Conservation (phyloP, 1,140 invertebrate species). For the Drosophila repleta region DNA sequence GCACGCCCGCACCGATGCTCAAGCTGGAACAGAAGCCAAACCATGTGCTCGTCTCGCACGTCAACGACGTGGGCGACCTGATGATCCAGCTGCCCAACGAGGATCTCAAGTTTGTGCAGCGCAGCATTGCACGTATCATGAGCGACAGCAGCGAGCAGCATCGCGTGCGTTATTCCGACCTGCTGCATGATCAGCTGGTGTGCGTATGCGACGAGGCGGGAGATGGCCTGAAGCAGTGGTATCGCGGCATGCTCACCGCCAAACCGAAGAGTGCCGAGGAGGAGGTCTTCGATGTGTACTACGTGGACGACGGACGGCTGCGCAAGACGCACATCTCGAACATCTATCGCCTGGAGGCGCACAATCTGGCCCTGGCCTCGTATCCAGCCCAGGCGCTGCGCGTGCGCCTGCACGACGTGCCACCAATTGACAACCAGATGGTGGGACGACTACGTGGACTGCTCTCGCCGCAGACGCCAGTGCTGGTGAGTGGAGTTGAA, state of each 20-base stretch:
- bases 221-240: conserved; percentile 64
- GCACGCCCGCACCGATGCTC: conserved; percentile 61
- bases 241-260: conserved; percentile 63
- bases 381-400: conserved; percentile 72
- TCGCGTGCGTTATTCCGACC: conserved; percentile 57
- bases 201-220: conserved; percentile 69
- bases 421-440: conserved; percentile 60
- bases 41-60: conserved; percentile 67
- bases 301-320: conserved; percentile 73
- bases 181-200: conserved; percentile 68
- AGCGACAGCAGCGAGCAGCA: conserved; percentile 63
- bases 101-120: conserved; percentile 73
- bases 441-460: conserved; percentile 61
- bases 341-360: conserved; percentile 76
- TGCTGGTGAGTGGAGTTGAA: conserved; percentile 54
- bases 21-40: conserved; percentile 65
- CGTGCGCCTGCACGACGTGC: conserved; percentile 73
- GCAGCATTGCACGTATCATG: conserved; percentile 65
- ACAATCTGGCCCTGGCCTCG: conserved; percentile 71
- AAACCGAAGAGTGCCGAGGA: conserved; percentile 57
- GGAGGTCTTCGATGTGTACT: conserved; percentile 71
- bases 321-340: conserved; percentile 75
- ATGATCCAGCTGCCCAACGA: conserved; percentile 65
- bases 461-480: conserved; percentile 63
- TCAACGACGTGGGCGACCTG: conserved; percentile 75